Evolutionary conservation across 2,797 vertebrate genomes (phyloP), one percentile per base, ranked within the genome.

Genomic region (Phoeniculus purpureus): DNA sequence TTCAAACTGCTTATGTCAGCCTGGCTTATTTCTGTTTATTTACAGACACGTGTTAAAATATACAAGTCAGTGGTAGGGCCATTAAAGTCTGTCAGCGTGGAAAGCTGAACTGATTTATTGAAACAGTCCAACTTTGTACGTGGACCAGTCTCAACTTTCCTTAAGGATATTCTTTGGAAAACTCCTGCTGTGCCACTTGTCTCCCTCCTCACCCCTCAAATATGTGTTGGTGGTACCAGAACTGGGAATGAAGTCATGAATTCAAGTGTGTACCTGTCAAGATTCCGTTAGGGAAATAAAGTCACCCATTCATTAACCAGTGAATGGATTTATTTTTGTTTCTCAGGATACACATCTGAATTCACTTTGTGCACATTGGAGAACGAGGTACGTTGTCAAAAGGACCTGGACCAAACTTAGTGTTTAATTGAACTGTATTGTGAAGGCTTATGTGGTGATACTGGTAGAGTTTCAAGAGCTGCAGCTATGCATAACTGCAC

Each of bases 11-110:
- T 80, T 90, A 13, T 77, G 87, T 88, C 85, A 88, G 59, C 86
- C 77, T 68, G 86, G 92, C 68, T 86, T 85, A 61, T 82, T 91
- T 91, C 91, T 86, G 89, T 94, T 26, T 91, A 88, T 94, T 94
- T 92, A 90, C 16, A 2, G 89, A 65, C 71, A 66, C 3, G 1
- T 86, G 87, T 92, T 86, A 93, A 96, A 95, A 94, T 94, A 95
- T 89, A 92, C 91, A 91, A 92, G 81, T 79, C 87, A 14, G 77
- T 71, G 79, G 79, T 43, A 23, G 73, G 87, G 82, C 87, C 89
- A 87, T 94, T 94, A 81, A 70, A 88, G 62, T 2, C 47, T 91
- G 80, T 91, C 89, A 92, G 20, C 87, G 34, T 48, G 51, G 52
- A 61, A 68, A 74, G 67, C 3, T 74, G 37, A 79, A 68, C 51